Percentiles rank a stretch among this genome's conserved stretches.
Evolutionary conservation across 2,888 invertebrate genomes (phyloP).

Genomic region (Drosophila sordidapex): DNA sequence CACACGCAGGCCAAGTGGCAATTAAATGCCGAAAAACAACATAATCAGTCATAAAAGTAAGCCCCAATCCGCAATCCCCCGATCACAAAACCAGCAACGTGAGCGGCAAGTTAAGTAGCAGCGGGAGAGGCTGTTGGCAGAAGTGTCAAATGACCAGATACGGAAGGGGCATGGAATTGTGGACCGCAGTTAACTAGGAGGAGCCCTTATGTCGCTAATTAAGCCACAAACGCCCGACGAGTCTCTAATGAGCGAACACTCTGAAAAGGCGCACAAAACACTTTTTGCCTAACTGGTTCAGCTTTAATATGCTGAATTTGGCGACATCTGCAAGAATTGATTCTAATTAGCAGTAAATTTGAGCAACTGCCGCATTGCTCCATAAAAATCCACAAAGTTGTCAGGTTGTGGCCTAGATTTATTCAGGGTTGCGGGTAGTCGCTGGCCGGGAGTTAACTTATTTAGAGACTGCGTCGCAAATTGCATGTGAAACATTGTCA

Average conservation of each 20-base stretch:
- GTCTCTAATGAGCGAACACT: slow-evolving; percentile 50
- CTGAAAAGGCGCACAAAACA: slow-evolving; percentile 36
- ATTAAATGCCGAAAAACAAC: slow-evolving; percentile 75
- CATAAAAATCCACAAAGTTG: slow-evolving; percentile 7
- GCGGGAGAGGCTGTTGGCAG: slow-evolving; percentile 6
- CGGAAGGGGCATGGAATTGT: slow-evolving; percentile 1
- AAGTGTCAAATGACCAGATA: slow-evolving; percentile 71
- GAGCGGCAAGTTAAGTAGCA: slow-evolving; percentile 63
- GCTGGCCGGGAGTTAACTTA: slow-evolving; percentile 30
- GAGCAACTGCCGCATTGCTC: slow-evolving; percentile 5
- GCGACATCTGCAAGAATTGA: slow-evolving; percentile 36
- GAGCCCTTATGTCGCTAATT: slow-evolving; percentile 67
- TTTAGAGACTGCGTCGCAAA: slow-evolving; percentile 50
- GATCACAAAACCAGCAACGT: slow-evolving; percentile 46
- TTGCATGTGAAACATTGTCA: slow-evolving; percentile 64
- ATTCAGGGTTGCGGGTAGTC: background rate
- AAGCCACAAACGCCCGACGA: slow-evolving; percentile 50
- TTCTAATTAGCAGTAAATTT: slow-evolving; percentile 62
- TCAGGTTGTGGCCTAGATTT: background rate
- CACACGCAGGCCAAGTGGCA: slow-evolving; percentile 66
- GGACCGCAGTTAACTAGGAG: slow-evolving; percentile 35
- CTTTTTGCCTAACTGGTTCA: slow-evolving; percentile 14
- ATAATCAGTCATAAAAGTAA: slow-evolving; percentile 74
- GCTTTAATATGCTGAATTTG: slow-evolving; percentile 35
- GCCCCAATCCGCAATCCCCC: slow-evolving; percentile 2